These are phyloP conservation scores for Miltochrista miniata DNA, from an alignment of 2,888 invertebrate genomes.

Conservation along the genomic window DNA sequence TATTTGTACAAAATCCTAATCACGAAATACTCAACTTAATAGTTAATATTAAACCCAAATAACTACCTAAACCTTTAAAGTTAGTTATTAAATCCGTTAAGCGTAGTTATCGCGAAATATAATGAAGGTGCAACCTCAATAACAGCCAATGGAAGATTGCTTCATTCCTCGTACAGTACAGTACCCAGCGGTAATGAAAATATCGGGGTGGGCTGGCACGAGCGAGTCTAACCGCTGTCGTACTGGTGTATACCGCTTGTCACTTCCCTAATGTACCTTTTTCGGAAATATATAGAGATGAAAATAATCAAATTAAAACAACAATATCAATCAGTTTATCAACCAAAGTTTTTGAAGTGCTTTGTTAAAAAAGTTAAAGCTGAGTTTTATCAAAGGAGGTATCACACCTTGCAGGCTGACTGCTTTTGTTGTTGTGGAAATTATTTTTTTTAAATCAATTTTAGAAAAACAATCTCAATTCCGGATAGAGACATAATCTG, in stretches of 20 bases:
- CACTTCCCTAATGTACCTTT: constrained; percentile 9
- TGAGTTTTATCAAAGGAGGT: no score
- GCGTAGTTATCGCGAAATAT: constrained; percentile 44
- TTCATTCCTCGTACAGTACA: constrained; percentile 41
- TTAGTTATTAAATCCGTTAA: constrained; percentile 35
- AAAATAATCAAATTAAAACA: background rate
- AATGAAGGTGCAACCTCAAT: constrained; percentile 62
- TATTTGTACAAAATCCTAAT: background rate
- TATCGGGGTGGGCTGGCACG: constrained; percentile 53
- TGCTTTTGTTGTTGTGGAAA: no score
- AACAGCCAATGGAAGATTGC: constrained; percentile 52
- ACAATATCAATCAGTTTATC: no score
- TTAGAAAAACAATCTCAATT: no score
- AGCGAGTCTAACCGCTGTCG: constrained; percentile 51
- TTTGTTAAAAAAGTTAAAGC: no score
- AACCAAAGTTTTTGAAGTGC: no score
- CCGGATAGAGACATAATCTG: no score
- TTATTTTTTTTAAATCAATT: no score
- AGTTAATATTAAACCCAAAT: constrained; percentile 1
- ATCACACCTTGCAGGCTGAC: no score
- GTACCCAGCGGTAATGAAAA: constrained; percentile 61
- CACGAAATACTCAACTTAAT: background rate
- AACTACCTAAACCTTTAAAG: constrained; percentile 17
- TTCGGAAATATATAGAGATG: background rate
- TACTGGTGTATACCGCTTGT: constrained; percentile 49